Evolutionary conservation across 1,140 invertebrate genomes (phyloP).

Genomic region (Drosophila malerkotliana): DNA sequence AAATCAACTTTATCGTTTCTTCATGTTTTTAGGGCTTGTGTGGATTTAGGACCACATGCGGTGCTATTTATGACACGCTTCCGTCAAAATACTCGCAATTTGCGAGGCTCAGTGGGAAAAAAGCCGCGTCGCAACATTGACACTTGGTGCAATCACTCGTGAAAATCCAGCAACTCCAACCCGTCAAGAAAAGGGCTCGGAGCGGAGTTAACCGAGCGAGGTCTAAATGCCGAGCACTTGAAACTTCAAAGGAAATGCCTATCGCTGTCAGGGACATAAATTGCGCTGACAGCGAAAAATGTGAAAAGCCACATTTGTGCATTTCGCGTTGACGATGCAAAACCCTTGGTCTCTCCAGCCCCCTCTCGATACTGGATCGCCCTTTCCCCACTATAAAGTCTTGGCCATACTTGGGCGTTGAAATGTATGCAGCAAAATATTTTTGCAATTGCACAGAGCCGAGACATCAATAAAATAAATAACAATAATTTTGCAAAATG

Average conservation of each 20-base stretch:
- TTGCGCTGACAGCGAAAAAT: conserved; percentile 77
- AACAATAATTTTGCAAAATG: conserved; percentile 79
- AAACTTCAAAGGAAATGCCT: conserved; percentile 83
- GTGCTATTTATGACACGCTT: conserved; percentile 81
- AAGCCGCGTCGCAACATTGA: conserved; percentile 18
- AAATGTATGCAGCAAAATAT: conserved; percentile 77
- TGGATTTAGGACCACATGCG: conserved; percentile 63
- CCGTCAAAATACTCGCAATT: conserved; percentile 78
- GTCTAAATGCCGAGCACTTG: conserved; percentile 53
- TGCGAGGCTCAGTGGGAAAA: conserved; percentile 27
- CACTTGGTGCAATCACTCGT: conserved; percentile 56
- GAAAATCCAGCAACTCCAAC: conserved; percentile 27
- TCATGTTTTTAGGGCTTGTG: conserved; percentile 6
- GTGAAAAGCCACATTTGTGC: conserved; percentile 52
- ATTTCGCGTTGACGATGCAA: conserved; percentile 53
- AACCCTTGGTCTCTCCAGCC: conserved; percentile 11
- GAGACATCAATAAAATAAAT: conserved; percentile 82
- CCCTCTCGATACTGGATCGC: background rate
- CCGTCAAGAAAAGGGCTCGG: conserved; percentile 27
- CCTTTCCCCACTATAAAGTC: conserved; percentile 3
- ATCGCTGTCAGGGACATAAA: conserved; percentile 82
- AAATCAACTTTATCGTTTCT: background rate
- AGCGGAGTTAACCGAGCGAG: conserved; percentile 29
- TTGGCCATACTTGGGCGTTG: conserved; percentile 27
- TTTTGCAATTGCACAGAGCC: conserved; percentile 72